phyloP scores from a whole-genome alignment of 2,113 vertebrate genomes.

The Pluvianellus socialis region DNA sequence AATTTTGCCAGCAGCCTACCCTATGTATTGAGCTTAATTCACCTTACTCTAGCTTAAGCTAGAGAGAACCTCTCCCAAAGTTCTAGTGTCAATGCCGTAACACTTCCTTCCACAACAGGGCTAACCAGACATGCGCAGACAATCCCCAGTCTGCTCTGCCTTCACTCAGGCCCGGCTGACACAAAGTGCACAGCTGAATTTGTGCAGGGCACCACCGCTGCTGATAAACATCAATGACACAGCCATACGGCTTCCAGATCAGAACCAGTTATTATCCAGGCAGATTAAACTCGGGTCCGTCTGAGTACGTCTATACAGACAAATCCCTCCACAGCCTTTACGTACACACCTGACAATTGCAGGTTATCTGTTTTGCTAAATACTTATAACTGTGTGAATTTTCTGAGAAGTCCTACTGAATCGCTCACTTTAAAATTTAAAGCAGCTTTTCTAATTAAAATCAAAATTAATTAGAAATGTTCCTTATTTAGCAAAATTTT shows the following conservation, averaged over 20 bases:
- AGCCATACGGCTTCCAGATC: not conserved
- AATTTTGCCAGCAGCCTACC: not conserved
- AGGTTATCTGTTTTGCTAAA: not conserved
- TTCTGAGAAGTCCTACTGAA: not conserved
- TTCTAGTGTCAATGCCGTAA: not conserved
- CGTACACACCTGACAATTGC: not conserved
- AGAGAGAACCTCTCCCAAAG: not conserved
- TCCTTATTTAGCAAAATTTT: not conserved
- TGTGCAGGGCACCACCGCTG: not conserved
- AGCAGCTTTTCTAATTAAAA: not conserved
- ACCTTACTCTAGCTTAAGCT: not conserved
- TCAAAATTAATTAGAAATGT: not conserved
- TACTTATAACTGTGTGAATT: not conserved
- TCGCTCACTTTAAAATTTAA: not conserved
- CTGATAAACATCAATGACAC: fast-evolving
- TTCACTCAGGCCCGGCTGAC: not conserved
- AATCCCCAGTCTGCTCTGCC: not conserved
- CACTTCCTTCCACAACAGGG: not conserved
- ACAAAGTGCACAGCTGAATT: not conserved
- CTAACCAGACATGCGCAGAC: not conserved
- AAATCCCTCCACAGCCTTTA: not conserved
- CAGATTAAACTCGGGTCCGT: not conserved
- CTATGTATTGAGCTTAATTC: not conserved
- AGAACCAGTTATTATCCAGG: not conserved
- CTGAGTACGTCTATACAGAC: not conserved